Evolutionary conservation across 2,797 vertebrate species (phyloP).

Genomic region (Caiman crocodilus): DNA sequence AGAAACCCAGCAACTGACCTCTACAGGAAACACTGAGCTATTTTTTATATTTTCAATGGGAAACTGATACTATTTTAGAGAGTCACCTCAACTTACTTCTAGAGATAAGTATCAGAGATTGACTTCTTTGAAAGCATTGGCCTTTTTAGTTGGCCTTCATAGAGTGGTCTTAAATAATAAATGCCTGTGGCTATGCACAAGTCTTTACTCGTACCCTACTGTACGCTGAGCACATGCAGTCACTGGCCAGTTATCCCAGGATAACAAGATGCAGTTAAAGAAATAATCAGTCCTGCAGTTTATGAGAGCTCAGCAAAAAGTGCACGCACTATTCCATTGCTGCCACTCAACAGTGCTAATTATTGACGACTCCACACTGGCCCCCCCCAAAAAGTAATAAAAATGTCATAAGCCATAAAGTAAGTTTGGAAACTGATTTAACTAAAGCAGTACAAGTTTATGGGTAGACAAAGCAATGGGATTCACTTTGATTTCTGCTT

Average conservation of each 20-base stretch:
- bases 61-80: too few species aligned
- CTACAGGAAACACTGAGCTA: neutral
- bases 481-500: neutral
- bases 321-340: neutral
- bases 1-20: accelerated
- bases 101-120: too few species aligned
- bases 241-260: neutral
- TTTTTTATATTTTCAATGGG: neutral
- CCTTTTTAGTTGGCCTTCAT: accelerated
- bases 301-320: neutral
- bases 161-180: neutral
- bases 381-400: too few species aligned
- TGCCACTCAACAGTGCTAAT: neutral
- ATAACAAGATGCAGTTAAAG: neutral
- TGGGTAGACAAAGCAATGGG: neutral
- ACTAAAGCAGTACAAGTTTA: neutral
- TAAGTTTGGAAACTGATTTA: neutral
- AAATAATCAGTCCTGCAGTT: neutral
- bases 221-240: neutral
- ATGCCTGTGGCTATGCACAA: neutral
- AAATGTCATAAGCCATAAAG: neutral
- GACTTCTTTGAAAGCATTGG: neutral
- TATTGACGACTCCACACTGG: neutral
- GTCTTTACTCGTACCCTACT: neutral
- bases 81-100: too few species aligned